A percentile compares a stretch with the other conserved stretches of the same genome.
These are phyloP conservation scores for Babylonia areolata DNA, from an alignment of 1,140 invertebrate genomes.

Conservation along the genomic window DNA sequence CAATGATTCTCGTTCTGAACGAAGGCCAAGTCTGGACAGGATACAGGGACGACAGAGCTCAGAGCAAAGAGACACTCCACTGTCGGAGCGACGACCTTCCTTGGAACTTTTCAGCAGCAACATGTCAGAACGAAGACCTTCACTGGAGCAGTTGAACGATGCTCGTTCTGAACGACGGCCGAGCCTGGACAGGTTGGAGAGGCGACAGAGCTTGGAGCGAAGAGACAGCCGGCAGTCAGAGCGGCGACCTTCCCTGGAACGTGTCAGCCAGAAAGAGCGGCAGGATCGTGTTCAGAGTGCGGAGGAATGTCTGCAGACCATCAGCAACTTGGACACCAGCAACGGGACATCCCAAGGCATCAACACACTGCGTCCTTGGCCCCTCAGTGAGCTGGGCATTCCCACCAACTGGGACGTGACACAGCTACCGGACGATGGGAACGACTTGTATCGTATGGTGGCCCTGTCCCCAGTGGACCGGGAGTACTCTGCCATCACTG, in stretches of 20 bases:
- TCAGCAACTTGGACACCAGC: neutral
- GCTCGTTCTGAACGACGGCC: neutral
- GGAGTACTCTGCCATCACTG: conserved; percentile 57
- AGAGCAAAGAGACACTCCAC: too few species aligned
- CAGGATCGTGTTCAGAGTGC: neutral
- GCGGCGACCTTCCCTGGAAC: neutral
- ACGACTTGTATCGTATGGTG: neutral
- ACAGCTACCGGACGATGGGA: neutral
- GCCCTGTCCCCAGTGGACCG: conserved; percentile 21
- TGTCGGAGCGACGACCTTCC: neutral
- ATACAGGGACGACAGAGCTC: too few species aligned
- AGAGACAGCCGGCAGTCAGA: neutral
- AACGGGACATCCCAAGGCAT: neutral
- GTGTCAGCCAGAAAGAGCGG: neutral
- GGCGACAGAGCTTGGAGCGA: neutral
- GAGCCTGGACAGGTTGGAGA: neutral
- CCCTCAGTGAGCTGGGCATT: neutral
- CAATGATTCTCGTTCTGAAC: too few species aligned
- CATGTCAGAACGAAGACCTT: neutral
- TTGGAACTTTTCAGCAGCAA: neutral
- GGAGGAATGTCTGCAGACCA: neutral
- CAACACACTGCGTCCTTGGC: conserved; percentile 13
- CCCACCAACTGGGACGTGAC: conserved; percentile 17
- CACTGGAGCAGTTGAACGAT: neutral
- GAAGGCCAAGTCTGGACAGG: too few species aligned